Base-by-base conservation (phyloP, 2,888 invertebrate genomes). In the Ochlodes sylvanus region DNA sequence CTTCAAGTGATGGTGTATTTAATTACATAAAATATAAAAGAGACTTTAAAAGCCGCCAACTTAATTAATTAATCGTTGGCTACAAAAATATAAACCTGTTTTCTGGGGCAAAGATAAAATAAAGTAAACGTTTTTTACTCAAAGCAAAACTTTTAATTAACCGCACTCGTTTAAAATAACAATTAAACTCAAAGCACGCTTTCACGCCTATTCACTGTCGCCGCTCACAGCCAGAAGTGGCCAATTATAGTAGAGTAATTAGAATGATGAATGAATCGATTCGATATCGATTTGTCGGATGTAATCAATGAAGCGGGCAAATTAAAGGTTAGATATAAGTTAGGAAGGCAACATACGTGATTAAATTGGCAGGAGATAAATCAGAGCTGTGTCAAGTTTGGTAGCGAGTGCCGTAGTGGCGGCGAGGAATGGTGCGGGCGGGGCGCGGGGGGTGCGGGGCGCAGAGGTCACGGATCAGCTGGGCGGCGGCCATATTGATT, bases 401-500 rank as follows among this genome's bases (percentile, higher is more conserved):
- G 76, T 76, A 77, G 79, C 77, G 78, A 77, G 80, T 75, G 81
- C 78, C 74, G 77, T 70, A 77, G 72, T 78, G 73, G 72, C 75
- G 72, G 74, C 73, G 81, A 75, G 76, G 72, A 72, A 70, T 61
- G 71, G 66, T 66, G 67, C 62, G 62, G 73, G 72, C 69, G 72
- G 73, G 79, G 69, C 56, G 67, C 60, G 34, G 75, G 79, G 75
- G 76, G 75, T 79, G 88, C 82, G 88, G 86, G 85, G 80, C 74
- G 87, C 82, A 86, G 90, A 87, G 91, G 90, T 90, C 90, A 88
- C 90, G 90, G 92, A 92, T 92, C 92, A 92, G 92, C 92, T 91
- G 91, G 92, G 92, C 89, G 91, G 90, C 92, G 89, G 90, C 91
- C 92, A 92, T 92, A 92, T 92, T 92, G 92, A 92, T 92, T 92